Evolutionary conservation across 37 sponge, comb jelly and placozoan genomes (phyloP).

Genomic region (Aphrocallistes beatrix): DNA sequence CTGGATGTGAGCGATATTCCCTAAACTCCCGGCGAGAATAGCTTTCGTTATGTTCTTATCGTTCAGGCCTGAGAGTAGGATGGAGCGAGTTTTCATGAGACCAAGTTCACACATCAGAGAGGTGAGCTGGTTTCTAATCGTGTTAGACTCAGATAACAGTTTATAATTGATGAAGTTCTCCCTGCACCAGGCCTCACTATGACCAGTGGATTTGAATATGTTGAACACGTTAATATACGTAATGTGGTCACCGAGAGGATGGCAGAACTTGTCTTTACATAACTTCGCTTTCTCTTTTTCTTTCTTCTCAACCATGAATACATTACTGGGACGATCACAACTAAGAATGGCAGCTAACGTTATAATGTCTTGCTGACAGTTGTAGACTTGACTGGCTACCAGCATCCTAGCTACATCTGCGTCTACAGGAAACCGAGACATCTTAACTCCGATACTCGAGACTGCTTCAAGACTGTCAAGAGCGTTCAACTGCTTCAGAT

Average conservation of each 20-base stretch:
- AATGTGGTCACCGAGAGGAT: not conserved
- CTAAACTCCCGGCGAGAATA: not conserved
- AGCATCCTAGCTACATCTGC: not conserved
- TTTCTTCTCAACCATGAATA: not conserved
- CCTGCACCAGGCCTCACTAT: not conserved
- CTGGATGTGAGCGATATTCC: not conserved
- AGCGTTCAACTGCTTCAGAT: not conserved
- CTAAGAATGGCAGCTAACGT: not conserved
- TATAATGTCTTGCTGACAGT: not conserved
- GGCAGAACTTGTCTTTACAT: not conserved
- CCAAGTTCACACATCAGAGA: not conserved
- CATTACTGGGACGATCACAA: not conserved
- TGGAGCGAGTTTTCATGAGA: not conserved
- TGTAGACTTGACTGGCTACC: not conserved
- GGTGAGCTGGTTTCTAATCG: not conserved
- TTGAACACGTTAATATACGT: conserved; percentile 6
- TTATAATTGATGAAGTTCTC: not conserved
- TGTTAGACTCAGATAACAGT: not conserved
- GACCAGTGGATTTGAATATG: not conserved
- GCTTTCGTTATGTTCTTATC: not conserved
- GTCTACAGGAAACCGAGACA: not conserved
- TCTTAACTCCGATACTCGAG: not conserved
- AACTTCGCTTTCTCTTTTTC: not conserved
- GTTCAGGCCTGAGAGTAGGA: no score
- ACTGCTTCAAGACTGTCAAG: not conserved